These are phyloP conservation scores for Alexandromys fortis DNA, from an alignment of 2,113 vertebrate genomes.

Conservation along the genomic window DNA sequence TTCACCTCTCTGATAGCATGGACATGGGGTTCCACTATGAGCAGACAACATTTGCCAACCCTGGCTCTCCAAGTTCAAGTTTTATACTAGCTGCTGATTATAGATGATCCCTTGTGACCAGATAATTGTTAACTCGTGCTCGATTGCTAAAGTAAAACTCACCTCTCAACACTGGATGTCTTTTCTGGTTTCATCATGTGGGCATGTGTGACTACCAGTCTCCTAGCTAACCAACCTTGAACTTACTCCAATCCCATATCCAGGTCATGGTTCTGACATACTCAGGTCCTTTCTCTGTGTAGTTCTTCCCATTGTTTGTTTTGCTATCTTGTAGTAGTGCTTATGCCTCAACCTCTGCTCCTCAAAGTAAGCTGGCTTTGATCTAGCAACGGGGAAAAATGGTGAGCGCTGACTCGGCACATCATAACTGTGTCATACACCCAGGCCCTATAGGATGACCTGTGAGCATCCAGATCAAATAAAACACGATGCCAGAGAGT, in stretches of 20 bases:
- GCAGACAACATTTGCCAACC: not conserved
- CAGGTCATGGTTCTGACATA: not conserved
- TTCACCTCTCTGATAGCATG: not conserved
- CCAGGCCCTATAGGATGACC: not conserved
- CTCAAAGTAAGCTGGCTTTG: not conserved
- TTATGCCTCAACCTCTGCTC: not conserved
- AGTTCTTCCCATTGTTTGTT: not conserved
- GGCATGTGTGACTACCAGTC: not conserved
- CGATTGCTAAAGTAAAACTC: conserved; percentile 54
- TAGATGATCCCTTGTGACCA: not conserved
- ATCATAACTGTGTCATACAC: not conserved
- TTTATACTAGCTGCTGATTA: not conserved
- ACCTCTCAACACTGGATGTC: conserved; percentile 27
- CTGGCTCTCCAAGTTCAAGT: not conserved
- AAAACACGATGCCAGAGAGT: not conserved
- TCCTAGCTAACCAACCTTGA: not conserved
- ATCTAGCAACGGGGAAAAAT: not conserved
- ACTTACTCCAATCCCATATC: not conserved
- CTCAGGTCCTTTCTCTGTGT: not conserved
- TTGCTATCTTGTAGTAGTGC: not conserved
- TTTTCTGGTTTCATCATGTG: conserved; percentile 10
- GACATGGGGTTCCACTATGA: not conserved
- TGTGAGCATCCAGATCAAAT: not conserved
- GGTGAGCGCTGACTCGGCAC: not conserved
- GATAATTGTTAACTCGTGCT: not conserved